phyloP scores from a whole-genome alignment of 2,797 vertebrate species.

The Mycteria americana region DNA sequence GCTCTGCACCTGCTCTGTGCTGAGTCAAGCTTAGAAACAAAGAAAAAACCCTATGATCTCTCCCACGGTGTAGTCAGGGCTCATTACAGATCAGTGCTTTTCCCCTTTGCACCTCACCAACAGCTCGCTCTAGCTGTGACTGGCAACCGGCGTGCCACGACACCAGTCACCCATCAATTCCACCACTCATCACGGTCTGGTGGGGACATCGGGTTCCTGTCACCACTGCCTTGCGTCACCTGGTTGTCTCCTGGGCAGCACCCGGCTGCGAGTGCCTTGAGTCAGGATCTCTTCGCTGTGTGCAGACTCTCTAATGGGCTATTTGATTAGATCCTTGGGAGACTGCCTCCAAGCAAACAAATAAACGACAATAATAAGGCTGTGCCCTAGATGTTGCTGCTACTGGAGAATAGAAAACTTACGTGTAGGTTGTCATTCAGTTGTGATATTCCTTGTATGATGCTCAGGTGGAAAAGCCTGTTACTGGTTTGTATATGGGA shows the following conservation, averaged over 20 bases:
- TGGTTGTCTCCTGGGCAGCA: not conserved
- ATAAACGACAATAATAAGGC: not conserved
- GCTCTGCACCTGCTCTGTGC: not conserved
- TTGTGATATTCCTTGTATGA: not conserved
- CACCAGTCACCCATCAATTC: not conserved
- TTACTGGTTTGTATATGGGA: not conserved
- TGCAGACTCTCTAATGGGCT: not conserved
- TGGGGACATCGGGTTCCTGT: not conserved
- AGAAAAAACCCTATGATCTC: not conserved
- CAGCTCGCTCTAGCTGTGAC: not conserved
- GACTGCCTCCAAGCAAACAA: not conserved
- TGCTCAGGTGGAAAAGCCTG: not conserved
- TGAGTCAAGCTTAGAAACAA: not conserved
- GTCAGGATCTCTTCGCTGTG: not conserved
- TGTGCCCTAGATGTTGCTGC: not conserved
- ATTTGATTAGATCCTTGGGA: not conserved
- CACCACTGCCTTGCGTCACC: not conserved
- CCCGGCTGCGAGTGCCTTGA: accelerated
- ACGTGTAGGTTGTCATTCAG: not conserved
- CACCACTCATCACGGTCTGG: not conserved
- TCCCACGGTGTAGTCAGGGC: not conserved
- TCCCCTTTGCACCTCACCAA: not conserved
- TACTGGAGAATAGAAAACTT: not conserved
- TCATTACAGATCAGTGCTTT: not conserved
- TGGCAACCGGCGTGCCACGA: not conserved